Evolutionary conservation across 1,140 invertebrate species (phyloP).

Genomic region (Penaeus chinensis): DNA sequence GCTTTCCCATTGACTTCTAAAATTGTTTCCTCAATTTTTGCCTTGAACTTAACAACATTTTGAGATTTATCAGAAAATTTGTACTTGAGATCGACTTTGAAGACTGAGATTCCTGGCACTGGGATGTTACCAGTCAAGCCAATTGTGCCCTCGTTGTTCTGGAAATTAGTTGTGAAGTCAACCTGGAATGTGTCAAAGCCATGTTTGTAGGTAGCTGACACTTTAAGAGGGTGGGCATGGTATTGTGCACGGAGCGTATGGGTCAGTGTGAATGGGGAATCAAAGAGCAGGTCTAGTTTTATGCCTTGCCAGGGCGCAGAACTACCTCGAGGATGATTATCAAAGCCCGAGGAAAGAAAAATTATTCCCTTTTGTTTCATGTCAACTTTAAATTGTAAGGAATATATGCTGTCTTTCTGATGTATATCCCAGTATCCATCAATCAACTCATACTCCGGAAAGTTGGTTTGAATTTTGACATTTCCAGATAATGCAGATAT

Average conservation of each 20-base stretch:
- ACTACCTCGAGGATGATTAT: not conserved
- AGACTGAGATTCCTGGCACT: slow-evolving; percentile 32
- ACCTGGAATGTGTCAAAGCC: slow-evolving; percentile 42
- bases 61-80: slow-evolving; percentile 14
- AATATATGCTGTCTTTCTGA: slow-evolving; percentile 17
- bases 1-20: slow-evolving; percentile 16
- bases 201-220: slow-evolving; percentile 27
- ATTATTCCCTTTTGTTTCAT: slow-evolving; percentile 23
- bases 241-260: slow-evolving; percentile 38
- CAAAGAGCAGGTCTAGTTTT: slow-evolving; percentile 11
- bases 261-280: slow-evolving; percentile 42
- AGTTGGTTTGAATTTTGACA: slow-evolving; percentile 35
- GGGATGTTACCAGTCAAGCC: slow-evolving; percentile 33
- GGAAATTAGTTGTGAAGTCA: slow-evolving; percentile 20
- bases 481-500: slow-evolving; percentile 13
- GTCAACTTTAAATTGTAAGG: not conserved
- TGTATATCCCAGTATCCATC: slow-evolving; percentile 38
- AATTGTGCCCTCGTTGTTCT: slow-evolving; percentile 1
- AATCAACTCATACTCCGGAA: slow-evolving; percentile 24
- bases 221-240: not conserved
- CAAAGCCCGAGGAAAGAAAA: not conserved
- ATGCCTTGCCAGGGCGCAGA: slow-evolving; percentile 22
- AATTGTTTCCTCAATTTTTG: slow-evolving; percentile 32
- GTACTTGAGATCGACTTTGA: slow-evolving; percentile 23
- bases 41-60: not conserved